Conservation (phyloP, 2,797 vertebrate genomes). For the Oophaga sylvatica region DNA sequence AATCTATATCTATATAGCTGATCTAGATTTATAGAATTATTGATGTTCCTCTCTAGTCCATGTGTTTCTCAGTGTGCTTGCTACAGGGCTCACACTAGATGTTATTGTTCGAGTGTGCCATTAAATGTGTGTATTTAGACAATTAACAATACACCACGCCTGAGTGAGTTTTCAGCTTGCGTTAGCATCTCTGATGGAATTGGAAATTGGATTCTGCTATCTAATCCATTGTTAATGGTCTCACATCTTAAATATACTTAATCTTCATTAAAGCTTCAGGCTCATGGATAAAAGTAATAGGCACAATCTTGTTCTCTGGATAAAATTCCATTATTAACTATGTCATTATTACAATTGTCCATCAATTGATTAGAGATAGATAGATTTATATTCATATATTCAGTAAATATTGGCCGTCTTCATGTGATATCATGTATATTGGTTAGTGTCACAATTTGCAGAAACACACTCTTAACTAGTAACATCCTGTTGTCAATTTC, state of each 20-base stretch:
- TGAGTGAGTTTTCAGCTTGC: constrained; percentile 65
- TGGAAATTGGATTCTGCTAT: constrained; percentile 73
- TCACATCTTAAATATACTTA: constrained; percentile 71
- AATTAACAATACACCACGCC: constrained; percentile 65
- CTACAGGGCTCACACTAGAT: neutral
- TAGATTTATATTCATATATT: neutral
- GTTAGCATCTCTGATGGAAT: constrained; percentile 68
- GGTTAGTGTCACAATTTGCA: no score
- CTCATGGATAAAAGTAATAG: constrained; percentile 67
- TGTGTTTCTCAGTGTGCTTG: neutral
- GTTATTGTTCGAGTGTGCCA: constrained; percentile 7
- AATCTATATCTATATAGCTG: neutral
- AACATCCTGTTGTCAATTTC: no score
- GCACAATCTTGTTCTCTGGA: constrained; percentile 65
- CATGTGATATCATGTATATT: no score
- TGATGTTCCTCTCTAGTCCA: neutral
- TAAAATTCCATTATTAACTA: constrained; percentile 67
- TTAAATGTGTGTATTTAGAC: constrained; percentile 56
- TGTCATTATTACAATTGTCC: constrained; percentile 13
- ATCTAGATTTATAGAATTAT: neutral
- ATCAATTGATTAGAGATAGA: constrained; percentile 20
- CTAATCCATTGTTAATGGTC: constrained; percentile 75
- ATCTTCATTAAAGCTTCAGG: constrained; percentile 70
- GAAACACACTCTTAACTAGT: no score
- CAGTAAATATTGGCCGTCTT: no score